Percentiles rank a stretch among this genome's conserved stretches.
Conservation (phyloP, 2,113 vertebrate genomes). For the Triplophysa tibetana region DNA sequence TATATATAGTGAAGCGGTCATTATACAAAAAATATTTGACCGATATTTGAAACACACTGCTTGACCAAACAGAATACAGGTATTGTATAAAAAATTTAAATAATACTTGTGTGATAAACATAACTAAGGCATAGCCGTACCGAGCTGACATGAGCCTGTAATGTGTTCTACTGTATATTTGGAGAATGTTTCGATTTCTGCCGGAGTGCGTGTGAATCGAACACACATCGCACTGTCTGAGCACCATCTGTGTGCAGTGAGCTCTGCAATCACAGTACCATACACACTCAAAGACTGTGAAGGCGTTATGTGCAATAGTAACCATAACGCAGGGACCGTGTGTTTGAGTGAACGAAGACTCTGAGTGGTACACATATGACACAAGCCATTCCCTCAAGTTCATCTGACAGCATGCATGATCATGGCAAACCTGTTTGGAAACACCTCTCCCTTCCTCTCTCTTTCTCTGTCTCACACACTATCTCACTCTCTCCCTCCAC, state of each 20-base stretch:
- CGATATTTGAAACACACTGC: background rate
- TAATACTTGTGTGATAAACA: background rate
- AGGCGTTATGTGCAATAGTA: conserved; percentile 18
- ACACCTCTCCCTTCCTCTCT: conserved; percentile 18
- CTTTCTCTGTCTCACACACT: conserved; percentile 24
- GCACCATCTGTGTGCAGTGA: conserved; percentile 21
- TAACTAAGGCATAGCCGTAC: background rate
- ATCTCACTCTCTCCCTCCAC: conserved; percentile 34
- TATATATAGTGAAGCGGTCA: background rate
- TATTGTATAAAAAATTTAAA: background rate
- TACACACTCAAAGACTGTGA: conserved; percentile 43
- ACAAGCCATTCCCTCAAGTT: conserved; percentile 26
- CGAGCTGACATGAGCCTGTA: background rate
- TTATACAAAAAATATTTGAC: background rate
- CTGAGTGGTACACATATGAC: conserved; percentile 30
- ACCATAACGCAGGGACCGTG: conserved; percentile 5
- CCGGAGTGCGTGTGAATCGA: conserved; percentile 6
- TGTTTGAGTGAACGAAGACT: conserved; percentile 24
- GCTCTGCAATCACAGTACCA: conserved; percentile 13
- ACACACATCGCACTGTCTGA: conserved; percentile 11
- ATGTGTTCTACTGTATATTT: background rate
- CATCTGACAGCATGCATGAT: conserved; percentile 35
- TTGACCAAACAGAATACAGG: background rate
- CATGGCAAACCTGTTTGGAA: conserved; percentile 27
- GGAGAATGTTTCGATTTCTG: background rate